Percentiles rank a stretch among this genome's conserved stretches.
Evolutionary conservation across 2,113 vertebrate species (phyloP).

Genomic region (Psilopogon haemacephalus): DNA sequence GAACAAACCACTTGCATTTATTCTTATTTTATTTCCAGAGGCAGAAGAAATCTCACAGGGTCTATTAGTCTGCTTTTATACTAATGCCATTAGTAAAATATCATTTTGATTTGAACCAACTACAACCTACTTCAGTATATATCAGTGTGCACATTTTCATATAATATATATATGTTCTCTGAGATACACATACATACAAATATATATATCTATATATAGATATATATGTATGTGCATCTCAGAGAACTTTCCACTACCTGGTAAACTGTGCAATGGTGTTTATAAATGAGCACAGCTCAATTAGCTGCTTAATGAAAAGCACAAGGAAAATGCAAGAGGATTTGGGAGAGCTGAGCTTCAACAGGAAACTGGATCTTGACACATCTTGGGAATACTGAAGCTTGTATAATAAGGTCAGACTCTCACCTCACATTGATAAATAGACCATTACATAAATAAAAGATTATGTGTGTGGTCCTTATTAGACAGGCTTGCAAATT

Average conservation of each 20-base stretch:
- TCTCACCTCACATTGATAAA: not conserved
- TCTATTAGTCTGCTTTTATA: not conserved
- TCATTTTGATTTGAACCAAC: constrained; percentile 1
- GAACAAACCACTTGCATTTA: not conserved
- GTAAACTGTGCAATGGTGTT: not conserved
- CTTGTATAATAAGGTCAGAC: constrained; percentile 12
- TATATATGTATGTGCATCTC: not conserved
- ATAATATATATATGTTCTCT: not conserved
- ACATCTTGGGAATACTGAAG: not conserved
- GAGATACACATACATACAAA: no score
- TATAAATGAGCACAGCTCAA: not conserved
- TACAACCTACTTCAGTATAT: not conserved
- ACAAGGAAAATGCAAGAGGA: not conserved
- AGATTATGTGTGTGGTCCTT: not conserved
- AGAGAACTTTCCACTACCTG: not conserved
- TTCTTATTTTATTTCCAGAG: not conserved
- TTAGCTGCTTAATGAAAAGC: not conserved
- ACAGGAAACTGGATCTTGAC: not conserved
- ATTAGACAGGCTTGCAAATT: not conserved
- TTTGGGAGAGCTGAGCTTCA: not conserved
- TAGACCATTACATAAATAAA: not conserved
- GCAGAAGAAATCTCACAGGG: not conserved
- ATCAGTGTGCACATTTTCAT: not conserved
- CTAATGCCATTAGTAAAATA: not conserved
- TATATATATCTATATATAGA: no score